Conservation (phyloP, 92 coral and sea anemone species). For the Meandrina meandrites region DNA sequence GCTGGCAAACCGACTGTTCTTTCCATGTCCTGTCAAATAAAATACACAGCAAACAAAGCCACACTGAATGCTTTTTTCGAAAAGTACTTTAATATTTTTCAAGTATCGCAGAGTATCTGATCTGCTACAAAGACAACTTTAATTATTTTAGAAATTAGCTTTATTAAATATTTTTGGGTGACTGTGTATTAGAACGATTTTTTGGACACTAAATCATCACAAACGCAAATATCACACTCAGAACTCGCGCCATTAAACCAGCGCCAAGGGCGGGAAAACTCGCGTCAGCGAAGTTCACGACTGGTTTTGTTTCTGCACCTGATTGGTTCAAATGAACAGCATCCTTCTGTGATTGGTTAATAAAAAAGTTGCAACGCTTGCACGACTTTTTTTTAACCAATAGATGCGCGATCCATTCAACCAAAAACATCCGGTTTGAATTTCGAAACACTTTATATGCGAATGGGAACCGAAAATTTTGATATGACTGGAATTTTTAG, state of each 20-base stretch:
- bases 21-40: too few relatives aligned
- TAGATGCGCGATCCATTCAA: too few relatives aligned
- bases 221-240: too few relatives aligned
- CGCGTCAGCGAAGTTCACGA: too few relatives aligned
- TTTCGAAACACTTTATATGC: too few relatives aligned
- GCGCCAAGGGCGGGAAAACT: too few relatives aligned
- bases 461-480: too few relatives aligned
- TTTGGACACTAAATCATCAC: not conserved
- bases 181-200: not conserved
- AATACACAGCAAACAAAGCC: not conserved
- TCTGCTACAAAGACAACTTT: not conserved
- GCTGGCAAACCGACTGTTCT: too few relatives aligned
- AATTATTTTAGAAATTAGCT: not conserved
- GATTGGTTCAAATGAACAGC: not conserved
- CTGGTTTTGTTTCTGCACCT: not conserved
- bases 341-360: not conserved
- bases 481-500: too few relatives aligned
- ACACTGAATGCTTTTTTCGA: not conserved
- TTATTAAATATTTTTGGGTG: not conserved
- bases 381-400: not conserved
- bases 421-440: too few relatives aligned
- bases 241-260: too few relatives aligned
- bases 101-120: not conserved
- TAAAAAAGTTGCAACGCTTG: too few relatives aligned
- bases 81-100: not conserved